These are phyloP conservation scores for Eustalomyia histrio DNA, from an alignment of 2,888 invertebrate genomes.

Conservation along the genomic window DNA sequence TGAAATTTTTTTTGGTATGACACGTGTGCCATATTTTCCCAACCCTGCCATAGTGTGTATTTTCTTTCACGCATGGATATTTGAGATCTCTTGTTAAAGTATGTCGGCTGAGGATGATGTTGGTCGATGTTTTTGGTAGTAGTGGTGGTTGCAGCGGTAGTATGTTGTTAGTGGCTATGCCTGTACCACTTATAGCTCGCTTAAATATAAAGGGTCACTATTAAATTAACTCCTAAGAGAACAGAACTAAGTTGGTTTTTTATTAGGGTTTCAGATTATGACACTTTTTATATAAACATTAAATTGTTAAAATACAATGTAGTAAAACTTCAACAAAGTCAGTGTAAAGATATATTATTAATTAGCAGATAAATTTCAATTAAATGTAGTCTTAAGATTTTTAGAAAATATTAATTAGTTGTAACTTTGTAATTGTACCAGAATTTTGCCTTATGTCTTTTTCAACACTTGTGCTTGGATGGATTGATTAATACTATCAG, in stretches of 20 bases:
- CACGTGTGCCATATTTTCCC: too few species aligned
- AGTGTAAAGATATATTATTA: slow-evolving; percentile 3
- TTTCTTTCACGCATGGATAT: slow-evolving; percentile 2
- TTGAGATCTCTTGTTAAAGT: neutral
- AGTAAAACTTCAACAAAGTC: neutral
- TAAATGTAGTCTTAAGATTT: slow-evolving; percentile 22
- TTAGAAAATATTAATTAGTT: neutral
- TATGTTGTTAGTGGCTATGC: neutral
- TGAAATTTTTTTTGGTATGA: too few species aligned
- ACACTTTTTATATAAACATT: slow-evolving; percentile 20
- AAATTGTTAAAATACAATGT: neutral
- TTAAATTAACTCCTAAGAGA: slow-evolving; percentile 24
- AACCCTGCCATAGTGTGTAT: neutral
- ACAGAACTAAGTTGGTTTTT: neutral
- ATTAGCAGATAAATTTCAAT: slow-evolving; percentile 31
- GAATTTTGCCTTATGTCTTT: neutral
- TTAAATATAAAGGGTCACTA: slow-evolving; percentile 27
- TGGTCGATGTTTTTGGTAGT: too few species aligned
- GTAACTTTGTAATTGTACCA: neutral
- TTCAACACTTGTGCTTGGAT: too few species aligned
- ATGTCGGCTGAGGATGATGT: neutral
- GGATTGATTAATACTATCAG: too few species aligned
- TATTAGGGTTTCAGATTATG: slow-evolving; percentile 12
- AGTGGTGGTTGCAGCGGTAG: slow-evolving; percentile 2
- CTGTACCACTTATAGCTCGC: slow-evolving; percentile 12